Conservation (phyloP, 2,888 invertebrate genomes). For the Diogma glabrata region DNA sequence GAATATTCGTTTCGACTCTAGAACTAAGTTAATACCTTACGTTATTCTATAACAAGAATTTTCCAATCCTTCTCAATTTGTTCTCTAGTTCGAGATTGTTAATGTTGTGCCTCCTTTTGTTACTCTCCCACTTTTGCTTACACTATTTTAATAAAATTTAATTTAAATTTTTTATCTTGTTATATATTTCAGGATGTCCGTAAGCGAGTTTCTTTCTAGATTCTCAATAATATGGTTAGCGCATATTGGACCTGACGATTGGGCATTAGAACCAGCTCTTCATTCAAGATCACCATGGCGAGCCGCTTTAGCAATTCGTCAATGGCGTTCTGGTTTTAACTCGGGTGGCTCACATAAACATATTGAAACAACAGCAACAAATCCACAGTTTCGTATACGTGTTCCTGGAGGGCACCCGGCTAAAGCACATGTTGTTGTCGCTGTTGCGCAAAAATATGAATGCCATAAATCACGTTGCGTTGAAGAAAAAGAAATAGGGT, state of each 20-base stretch:
- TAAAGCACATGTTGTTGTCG: slow-evolving; percentile 61
- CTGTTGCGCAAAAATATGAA: slow-evolving; percentile 56
- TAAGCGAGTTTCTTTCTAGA: slow-evolving; percentile 21
- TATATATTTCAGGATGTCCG: slow-evolving; percentile 23
- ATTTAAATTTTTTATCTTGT: too few relatives aligned
- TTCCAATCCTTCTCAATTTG: too few relatives aligned
- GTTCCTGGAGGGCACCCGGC: slow-evolving; percentile 46
- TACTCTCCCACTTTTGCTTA: too few relatives aligned
- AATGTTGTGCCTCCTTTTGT: too few relatives aligned
- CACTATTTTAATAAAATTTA: too few relatives aligned
- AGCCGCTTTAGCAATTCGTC: slow-evolving; percentile 53
- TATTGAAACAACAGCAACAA: slow-evolving; percentile 51
- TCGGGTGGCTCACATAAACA: slow-evolving; percentile 56
- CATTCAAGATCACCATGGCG: slow-evolving; percentile 56
- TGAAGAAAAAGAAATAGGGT: slow-evolving; percentile 49
- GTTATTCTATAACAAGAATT: too few relatives aligned
- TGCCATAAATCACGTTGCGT: slow-evolving; percentile 32
- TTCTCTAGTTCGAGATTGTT: too few relatives aligned
- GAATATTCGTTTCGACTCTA: too few relatives aligned
- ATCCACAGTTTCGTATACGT: slow-evolving; percentile 59
- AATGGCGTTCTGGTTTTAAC: slow-evolving; percentile 57
- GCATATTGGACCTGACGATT: slow-evolving; percentile 66
- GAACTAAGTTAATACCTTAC: too few relatives aligned
- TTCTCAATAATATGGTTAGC: slow-evolving; percentile 39
- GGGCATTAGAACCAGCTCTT: slow-evolving; percentile 49